Evolutionary conservation across 2,888 invertebrate genomes (phyloP).

Genomic region (Protodeltote pygarga): DNA sequence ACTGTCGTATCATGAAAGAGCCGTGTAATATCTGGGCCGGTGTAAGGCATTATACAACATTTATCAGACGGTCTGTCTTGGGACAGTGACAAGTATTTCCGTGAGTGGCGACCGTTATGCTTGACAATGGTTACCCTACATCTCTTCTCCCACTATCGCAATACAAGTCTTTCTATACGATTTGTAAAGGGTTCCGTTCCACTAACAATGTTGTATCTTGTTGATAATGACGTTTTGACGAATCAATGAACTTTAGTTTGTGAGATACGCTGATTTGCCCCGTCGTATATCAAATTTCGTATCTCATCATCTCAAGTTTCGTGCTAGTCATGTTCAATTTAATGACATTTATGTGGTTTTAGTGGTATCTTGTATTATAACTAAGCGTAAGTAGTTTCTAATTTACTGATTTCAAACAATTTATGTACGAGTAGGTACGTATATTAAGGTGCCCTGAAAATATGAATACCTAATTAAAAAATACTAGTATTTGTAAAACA

Average conservation of each 20-base stretch:
- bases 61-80: slow-evolving; percentile 66
- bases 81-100: slow-evolving; percentile 83
- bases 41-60: slow-evolving; percentile 65
- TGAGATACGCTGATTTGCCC: slow-evolving; percentile 25
- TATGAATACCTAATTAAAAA: too few relatives aligned
- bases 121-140: slow-evolving; percentile 77
- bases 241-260: slow-evolving; percentile 56
- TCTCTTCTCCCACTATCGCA: slow-evolving; percentile 72
- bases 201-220: slow-evolving; percentile 68
- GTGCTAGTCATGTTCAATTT: too few relatives aligned
- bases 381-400: too few relatives aligned
- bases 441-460: too few relatives aligned
- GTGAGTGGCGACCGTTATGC: slow-evolving; percentile 75
- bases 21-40: slow-evolving; percentile 39
- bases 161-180: slow-evolving; percentile 70
- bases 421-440: too few relatives aligned
- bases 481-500: too few relatives aligned
- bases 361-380: too few relatives aligned
- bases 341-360: too few relatives aligned
- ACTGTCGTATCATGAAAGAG: slow-evolving; percentile 52
- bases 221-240: slow-evolving; percentile 66
- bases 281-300: slow-evolving; percentile 14
- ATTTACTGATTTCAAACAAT: too few relatives aligned
- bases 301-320: neutral
- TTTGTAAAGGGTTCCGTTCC: slow-evolving; percentile 80